Conservation (phyloP, 2,113 vertebrate genomes). For the Corapipo altera region DNA sequence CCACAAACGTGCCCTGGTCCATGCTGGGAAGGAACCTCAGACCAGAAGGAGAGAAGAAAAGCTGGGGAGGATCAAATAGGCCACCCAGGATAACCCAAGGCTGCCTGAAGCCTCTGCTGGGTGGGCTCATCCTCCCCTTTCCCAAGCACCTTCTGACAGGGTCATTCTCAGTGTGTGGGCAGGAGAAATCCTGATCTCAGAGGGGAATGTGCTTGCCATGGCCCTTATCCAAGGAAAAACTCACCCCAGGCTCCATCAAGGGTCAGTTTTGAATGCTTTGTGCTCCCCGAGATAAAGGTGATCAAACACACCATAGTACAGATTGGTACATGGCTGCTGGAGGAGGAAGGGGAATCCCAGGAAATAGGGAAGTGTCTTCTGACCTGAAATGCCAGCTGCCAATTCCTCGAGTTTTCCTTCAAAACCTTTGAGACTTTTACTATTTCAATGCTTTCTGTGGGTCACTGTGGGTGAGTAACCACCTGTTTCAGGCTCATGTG, state of each 20-base stretch:
- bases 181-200: not conserved
- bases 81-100: not conserved
- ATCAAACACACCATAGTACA: accelerated
- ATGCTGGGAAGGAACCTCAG: not conserved
- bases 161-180: not conserved
- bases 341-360: not conserved
- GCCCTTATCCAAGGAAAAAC: not conserved
- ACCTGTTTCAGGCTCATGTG: not conserved
- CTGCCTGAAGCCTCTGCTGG: not conserved
- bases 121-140: not conserved
- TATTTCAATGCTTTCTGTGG: not conserved
- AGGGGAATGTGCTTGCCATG: not conserved
- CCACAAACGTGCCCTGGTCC: not conserved
- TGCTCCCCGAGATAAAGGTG: not conserved
- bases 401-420: not conserved
- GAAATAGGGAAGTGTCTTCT: not conserved
- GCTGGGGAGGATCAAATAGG: not conserved
- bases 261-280: not conserved
- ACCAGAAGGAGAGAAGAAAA: not conserved
- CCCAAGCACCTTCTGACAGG: not conserved
- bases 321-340: not conserved
- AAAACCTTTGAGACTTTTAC: not conserved
- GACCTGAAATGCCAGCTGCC: not conserved
- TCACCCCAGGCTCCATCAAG: not conserved
- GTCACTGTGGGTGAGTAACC: not conserved